Base-by-base conservation (phyloP, 2,888 invertebrate genomes). In the Siphlonurus alternatus region DNA sequence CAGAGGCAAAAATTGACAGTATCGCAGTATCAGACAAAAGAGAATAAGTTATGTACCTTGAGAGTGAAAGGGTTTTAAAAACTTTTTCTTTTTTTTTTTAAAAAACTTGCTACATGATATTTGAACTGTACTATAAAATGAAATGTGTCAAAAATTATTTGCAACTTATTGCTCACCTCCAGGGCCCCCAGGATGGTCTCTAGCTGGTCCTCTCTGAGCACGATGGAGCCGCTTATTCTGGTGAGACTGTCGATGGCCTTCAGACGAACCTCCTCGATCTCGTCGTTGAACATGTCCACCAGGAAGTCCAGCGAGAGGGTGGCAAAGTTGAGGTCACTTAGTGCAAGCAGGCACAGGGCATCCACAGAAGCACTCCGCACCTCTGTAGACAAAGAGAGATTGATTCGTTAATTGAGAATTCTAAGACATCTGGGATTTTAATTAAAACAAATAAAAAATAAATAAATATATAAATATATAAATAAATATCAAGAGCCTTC, bases 201-300 rank as follows among this genome's bases (percentile, higher is more conserved):
- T 61, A 99, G 76, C 76, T 99, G 98, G 76, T 98, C 98, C 73
- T 96, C 95, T 60, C 95, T 79, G 38, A 99, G 79, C 54, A 89
- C 85, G 62, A 98, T 92, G 71, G 93, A 91, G 56, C 86, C 83
- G 1, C 94, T 87, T 71, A 99, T 93, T 70, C 87, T 86, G 20
- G 92, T 87, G 70, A 99, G 81, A 70, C 94, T 92, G 75, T 93
- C 91, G 69, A 99, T 97, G 1, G 98, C 96, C 72, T 92, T 89
- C 64, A 98, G 79, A 22, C 96, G 82, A 15, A 98, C 97, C 73
- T 92, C 92, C 76, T 98, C 96, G 68, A 99, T 99, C 81, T 99
- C 99, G 74, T 99, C 98, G 76, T 99, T 99, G 75, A 99, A 98
- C 98, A 99, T 99, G 74, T 99, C 98, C 1, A 99, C 97, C 59